Base-by-base conservation (phyloP, 2,888 invertebrate species). In the Mesorhabditis spiculigera region DNA sequence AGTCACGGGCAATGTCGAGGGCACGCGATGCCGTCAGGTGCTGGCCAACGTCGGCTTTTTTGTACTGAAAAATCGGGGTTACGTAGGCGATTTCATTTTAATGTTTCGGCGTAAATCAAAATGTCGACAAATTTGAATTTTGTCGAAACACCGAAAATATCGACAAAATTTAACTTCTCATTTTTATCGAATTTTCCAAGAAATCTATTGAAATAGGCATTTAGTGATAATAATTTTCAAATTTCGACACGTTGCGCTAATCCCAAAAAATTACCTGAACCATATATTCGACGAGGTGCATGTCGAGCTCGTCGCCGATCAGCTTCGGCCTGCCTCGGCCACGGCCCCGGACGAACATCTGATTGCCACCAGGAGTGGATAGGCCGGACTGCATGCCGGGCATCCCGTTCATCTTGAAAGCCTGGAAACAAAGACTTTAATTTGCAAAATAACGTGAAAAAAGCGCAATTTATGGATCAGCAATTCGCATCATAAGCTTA, bases 1-100 rank as follows among this genome's bases (percentile, higher is more conserved):
- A 87, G 62, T 85, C 85, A 64, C 84, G 81, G 41, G 87, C 87
- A 58, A 87, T 84, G 45, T 84, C 81, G 61, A 87, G 85, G 5
- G 86, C 87, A 61, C 86, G 76, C 16, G 85, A 84, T 6, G 86
- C 86, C 5, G 81, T 76, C 70, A 78, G 63, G 67, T 80, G 78
- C 3, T 44, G n/a, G 5, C n/a, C 4, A 13, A n/a, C 43, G 43
- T 69, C 69, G 4, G 43, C 43, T 43, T 69, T 65, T 5, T 69
- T 68, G 16, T 65, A 16, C 69, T 69, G 63, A 4, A 69, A 65
- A 45, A 5, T 13, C 6, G 8, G 10, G 8, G 2, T n/a, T 41
- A 28, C 8, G 8, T 50, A 50, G 58, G n/a, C 28, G 28, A 28
- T 28, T 28, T 28, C 28, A 28, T 28, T 58, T 10, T 58, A n/a